Evolutionary conservation across 2,797 vertebrate species (phyloP), one percentile per base, ranked within the genome.

Genomic region (Enteromius fasciolatus): DNA sequence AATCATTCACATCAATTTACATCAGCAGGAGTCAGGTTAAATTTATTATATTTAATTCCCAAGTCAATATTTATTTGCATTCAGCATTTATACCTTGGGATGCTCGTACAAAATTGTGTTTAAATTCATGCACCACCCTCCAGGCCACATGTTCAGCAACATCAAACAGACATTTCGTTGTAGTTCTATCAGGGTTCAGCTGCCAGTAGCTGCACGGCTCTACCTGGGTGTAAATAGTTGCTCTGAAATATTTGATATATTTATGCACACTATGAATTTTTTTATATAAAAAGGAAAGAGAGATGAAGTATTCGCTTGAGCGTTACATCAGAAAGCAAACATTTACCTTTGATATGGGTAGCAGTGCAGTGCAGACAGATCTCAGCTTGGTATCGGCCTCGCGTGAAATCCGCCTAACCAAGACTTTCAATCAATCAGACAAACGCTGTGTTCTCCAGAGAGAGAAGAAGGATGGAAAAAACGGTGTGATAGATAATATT

Each of bases 401-500:
- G 9, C 1, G 39, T 76, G 75, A 63, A 61, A 76, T 20, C 23
- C 54, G 2, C 63, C 75, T 44, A 61, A 76, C 23, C 75, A 63
- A 46, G 75, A 76, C 39, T 18, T 63, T 76, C 75, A 76, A 63
- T 76, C 75, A 63, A 63, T 76, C 57, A 63, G 57, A 76, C 75
- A 63, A 61, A 63, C 17, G 23, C 23, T 20, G 57, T 17, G 39
- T 31, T 76, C 74, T 76, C 36, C 10, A 12, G 75, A 63, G 57
- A 31, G 59, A 76, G 57, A 59, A 5, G 52, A 7, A 11, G 52
- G 52, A 76, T 59, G 52, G 52, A 63, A 31, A 57, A 61, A 63
- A 76, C 31, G 74, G n/a, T 3, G 39, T 76, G 57, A 76, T 63
- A 63, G 9, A 76, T 28, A 46, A 76, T 63, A 31, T 76, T 46